Base-by-base conservation (phyloP, 1,140 invertebrate genomes). In the Penaeus chinensis region DNA sequence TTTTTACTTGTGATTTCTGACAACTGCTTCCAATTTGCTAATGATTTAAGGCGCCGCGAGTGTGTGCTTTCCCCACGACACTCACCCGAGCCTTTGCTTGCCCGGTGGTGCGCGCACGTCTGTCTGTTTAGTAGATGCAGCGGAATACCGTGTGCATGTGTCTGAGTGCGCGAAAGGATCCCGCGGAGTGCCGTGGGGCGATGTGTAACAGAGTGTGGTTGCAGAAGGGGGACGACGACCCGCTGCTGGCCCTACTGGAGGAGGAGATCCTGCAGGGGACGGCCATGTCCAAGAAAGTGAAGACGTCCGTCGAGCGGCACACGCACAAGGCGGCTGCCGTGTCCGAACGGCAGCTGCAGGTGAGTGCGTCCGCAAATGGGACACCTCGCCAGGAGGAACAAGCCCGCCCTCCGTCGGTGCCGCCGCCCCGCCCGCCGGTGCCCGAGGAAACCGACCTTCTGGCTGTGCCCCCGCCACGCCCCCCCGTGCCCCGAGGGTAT, bases 401-500 rank as follows among this genome's bases (percentile, higher is more conserved):
- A 76, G 62, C 2, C 8, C 60, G 11, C 27, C 69, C 54, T 32
- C 69, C 83, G 63, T 32, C 61, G 60, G 61, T n/a, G 61, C 71
- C 88, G 20, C 88, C 83, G 1, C 88, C 78, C 18, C 78, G 84
- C n/a, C 88, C 88, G 18, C 88, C 84, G 3, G 47, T 60, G 20
- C 88, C 88, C 16, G 79, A 74, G 1, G 84, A 89, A 24, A 42
- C 22, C 16, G 88, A 85, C 66, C 19, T 85, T 18, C 69, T 85
- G 27, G 65, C 88, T n/a, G 78, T 85, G 27, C 88, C 88, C 22
- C 88, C 88, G 1, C 90, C 90, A 7, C 80, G 90, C 42, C 89
- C 90, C 19, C 88, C 82, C 8, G 86, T 74, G 7, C 90, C 90
- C 69, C 27, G 42, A 10, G 82, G 37, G 61, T 84, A 90, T 62